These are phyloP conservation scores for Strix uralensis DNA, from an alignment of 2,113 vertebrate species.

Conservation along the genomic window DNA sequence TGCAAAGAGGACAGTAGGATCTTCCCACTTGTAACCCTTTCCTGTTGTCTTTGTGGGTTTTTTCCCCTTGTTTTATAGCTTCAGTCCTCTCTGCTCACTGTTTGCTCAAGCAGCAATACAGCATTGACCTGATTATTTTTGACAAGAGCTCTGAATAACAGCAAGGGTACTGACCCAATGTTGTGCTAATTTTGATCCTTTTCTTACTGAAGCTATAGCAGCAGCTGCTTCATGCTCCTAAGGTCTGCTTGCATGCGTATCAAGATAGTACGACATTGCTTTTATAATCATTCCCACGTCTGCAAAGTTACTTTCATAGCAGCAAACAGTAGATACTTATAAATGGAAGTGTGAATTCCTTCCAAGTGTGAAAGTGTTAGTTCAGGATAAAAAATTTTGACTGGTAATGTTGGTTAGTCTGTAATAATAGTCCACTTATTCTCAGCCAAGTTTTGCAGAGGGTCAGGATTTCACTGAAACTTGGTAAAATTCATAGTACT, in stretches of 20 bases:
- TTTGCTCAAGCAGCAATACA: background rate
- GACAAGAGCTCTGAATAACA: background rate
- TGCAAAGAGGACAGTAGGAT: background rate
- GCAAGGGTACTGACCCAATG: background rate
- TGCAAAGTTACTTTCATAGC: background rate
- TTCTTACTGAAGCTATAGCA: background rate
- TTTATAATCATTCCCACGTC: background rate
- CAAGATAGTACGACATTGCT: background rate
- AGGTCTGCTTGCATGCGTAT: background rate
- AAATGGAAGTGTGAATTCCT: background rate
- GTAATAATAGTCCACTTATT: background rate
- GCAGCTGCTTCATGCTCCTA: background rate
- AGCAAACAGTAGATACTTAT: background rate
- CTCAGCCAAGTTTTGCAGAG: background rate
- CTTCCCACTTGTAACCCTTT: background rate
- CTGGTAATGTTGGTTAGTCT: background rate
- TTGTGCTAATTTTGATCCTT: background rate
- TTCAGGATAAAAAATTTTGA: background rate
- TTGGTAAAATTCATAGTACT: background rate
- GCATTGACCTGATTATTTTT: slow-evolving; percentile 12
- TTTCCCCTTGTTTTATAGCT: background rate
- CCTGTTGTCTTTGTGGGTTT: background rate
- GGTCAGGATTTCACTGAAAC: background rate
- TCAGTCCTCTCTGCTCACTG: background rate
- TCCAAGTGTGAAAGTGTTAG: background rate